Base-by-base conservation (phyloP, 1,140 invertebrate genomes). In the Meteorus sp. region DNA sequence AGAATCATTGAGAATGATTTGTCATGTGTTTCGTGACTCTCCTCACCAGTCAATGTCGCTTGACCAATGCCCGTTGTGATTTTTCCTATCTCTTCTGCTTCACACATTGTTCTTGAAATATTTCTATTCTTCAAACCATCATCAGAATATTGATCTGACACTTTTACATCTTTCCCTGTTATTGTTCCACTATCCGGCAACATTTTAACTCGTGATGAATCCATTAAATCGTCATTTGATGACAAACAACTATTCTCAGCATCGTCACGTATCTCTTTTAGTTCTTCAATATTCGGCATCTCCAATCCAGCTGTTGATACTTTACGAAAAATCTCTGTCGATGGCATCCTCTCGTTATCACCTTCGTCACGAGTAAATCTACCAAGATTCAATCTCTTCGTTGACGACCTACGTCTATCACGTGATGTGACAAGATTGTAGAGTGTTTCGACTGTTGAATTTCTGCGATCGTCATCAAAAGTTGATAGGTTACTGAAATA, bases 401-500 rank as follows among this genome's bases (percentile, higher is more conserved):
- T 45, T 20, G 69, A 73, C 0, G 71, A 75, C 35, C 66, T 63
- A 11, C 72, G 62, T 15, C 67, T 63, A 43, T 74, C 74, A 0
- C 54, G 19, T 9, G 53, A 54, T 23, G 35, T 47, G 0, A 55
- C 43, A 9, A 64, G 43, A 2, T 67, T 69, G 23, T 66, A 67
- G n/a, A 60, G 53, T 5, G 61, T 39, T 17, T 72, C 64, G 13
- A 44, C 33, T 1, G 58, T 54, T 0, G 70, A 68, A 20, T 57
- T 68, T 15, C 70, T 67, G 9, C 67, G 43, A 29, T 74, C 74
- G 25, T 77, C 75, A 64, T 76, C 75, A 41, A 77, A 73, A 1
- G 74, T 77, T 6, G 70, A 69, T 17, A 74, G 50, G 8, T 67
- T 75, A 51, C 73, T 76, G 6, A 60, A 70, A 60, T 77, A 76